Evolutionary conservation across 2,113 vertebrate genomes (phyloP), one percentile per base, ranked within the genome.

Genomic region (Microtus ochrogaster): DNA sequence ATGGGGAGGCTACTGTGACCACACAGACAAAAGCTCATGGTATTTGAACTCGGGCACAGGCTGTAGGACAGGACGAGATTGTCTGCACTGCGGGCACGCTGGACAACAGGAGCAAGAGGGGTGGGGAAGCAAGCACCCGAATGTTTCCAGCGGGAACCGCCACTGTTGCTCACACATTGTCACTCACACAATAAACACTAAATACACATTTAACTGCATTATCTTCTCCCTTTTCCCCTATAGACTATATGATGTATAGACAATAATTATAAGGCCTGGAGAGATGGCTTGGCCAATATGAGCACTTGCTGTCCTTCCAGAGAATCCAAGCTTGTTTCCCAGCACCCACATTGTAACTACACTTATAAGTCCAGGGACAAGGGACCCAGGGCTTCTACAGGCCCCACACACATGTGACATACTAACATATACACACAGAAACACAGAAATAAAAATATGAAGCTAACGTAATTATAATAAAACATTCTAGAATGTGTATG

Each of bases 391-490:
- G 41, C 63, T 19, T 66, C 16, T 41, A 47, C 17, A 85, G 63
- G 63, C 13, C 44, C 83, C 41, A 83, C 4, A 30, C 13, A 63
- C 81, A 83, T 19, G 7, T 63, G 55, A 39, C 81, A 83, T 66
- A 21, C 58, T 65, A 26, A 65, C 26, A 65, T 12, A 30, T 9
- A 47, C 17, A 44, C 41, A 44, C 39, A 65, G 17, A 44, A 3
- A 44, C 39, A 44, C 26, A 85, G 19, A 66, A 47, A 84, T 11
- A 65, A 65, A 65, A 65, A 47, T 21, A 66, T 41, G 10, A 66
- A 78, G 9, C 44, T 49, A 65, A 22, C 21, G 68, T n/a, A 94
- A 94, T 66, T 93, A 49, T 77, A 52, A 92, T 72, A 39, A 95
- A 94, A 70, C 73, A 87, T 77, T 63, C 28, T 77, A 39, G 73